Percentiles rank a stretch among this genome's conserved stretches.
These are phyloP conservation scores for Equus przewalskii DNA, from an alignment of 2,113 vertebrate genomes.

Conservation along the genomic window DNA sequence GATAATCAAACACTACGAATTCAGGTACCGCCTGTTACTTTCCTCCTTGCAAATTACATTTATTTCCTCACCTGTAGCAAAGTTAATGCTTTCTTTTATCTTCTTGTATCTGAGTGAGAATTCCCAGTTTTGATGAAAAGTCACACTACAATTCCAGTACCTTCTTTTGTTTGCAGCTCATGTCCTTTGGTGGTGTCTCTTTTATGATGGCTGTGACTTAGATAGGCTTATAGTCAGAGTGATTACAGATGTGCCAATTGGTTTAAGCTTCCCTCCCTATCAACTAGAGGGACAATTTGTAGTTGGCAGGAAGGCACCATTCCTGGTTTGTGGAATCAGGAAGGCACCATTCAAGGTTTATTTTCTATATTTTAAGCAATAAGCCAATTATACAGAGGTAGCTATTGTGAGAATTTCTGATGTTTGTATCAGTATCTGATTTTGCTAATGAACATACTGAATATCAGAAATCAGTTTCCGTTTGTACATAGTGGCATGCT, in stretches of 20 bases:
- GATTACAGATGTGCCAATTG: background rate
- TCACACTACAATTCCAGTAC: background rate
- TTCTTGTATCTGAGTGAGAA: background rate
- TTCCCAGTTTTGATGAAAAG: background rate
- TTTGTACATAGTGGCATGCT: background rate
- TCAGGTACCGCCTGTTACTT: background rate
- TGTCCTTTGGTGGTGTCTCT: background rate
- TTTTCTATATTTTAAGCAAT: background rate
- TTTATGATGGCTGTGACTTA: background rate
- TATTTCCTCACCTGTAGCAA: background rate
- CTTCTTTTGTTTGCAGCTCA: background rate
- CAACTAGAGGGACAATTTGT: too few relatives aligned
- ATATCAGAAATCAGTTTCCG: background rate
- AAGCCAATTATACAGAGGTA: background rate
- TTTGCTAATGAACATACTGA: background rate
- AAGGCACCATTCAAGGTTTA: background rate
- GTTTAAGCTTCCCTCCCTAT: background rate
- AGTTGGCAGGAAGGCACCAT: background rate
- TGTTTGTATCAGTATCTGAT: background rate
- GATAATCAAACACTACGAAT: background rate
- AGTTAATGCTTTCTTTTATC: background rate
- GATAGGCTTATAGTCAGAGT: background rate
- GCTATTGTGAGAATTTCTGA: background rate
- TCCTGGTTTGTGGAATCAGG: background rate
- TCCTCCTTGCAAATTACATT: background rate